Evolutionary conservation across 2,888 invertebrate genomes (phyloP).

Genomic region (Noctua janthina): DNA sequence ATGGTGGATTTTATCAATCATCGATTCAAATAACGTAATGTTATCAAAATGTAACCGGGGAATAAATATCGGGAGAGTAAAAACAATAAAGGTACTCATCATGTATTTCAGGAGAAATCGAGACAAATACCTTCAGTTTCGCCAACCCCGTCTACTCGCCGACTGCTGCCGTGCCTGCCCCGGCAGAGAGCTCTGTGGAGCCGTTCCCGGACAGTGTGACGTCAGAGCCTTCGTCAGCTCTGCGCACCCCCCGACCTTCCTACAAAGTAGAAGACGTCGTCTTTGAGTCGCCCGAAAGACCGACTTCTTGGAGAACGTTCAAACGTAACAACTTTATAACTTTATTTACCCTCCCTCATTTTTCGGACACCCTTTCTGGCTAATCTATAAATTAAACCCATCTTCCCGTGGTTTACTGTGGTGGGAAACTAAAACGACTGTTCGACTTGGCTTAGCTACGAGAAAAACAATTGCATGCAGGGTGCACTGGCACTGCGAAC

Average conservation of each 20-base stretch:
- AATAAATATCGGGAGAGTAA: neutral
- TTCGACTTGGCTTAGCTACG: neutral
- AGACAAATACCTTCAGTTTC: constrained; percentile 93
- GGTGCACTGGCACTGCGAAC: neutral
- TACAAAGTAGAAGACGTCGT: constrained; percentile 95
- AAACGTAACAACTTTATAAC: constrained; percentile 77
- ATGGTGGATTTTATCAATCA: neutral
- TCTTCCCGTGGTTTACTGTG: neutral
- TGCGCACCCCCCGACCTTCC: constrained; percentile 88
- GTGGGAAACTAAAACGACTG: neutral
- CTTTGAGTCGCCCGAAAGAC: constrained; percentile 90
- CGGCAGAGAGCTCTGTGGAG: constrained; percentile 66
- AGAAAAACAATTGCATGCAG: neutral
- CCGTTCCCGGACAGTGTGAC: constrained; percentile 61
- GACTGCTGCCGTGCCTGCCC: constrained; percentile 81
- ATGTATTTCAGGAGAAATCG: constrained; percentile 82
- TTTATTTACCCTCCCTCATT: neutral
- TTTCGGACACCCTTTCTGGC: neutral
- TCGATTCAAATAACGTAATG: neutral
- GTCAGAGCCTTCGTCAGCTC: constrained; percentile 75
- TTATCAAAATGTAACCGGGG: neutral
- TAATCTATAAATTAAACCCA: neutral
- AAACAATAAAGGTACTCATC: neutral
- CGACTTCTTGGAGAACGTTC: constrained; percentile 85
- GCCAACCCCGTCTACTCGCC: constrained; percentile 96